phyloP scores from a whole-genome alignment of 2,888 invertebrate species.

The Imbricaverruca yamaguchii region DNA sequence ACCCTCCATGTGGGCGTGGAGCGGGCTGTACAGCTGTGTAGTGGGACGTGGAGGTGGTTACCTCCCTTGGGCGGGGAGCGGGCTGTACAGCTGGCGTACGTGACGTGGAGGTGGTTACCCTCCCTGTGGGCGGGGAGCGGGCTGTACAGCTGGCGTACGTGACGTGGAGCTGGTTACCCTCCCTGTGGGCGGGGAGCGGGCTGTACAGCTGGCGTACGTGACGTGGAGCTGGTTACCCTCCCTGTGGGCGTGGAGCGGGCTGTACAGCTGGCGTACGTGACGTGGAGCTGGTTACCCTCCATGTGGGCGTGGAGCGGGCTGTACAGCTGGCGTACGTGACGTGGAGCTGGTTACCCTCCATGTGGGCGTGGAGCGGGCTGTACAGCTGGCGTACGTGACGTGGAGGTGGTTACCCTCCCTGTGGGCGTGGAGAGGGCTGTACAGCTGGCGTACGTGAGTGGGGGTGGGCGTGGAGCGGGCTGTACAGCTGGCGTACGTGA shows the following conservation, averaged over 20 bases:
- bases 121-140: no score
- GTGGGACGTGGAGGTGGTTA: conserved; percentile 75
- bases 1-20: no score
- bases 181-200: conserved; percentile 54
- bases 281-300: conserved; percentile 89
- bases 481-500: no score
- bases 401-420: conserved; percentile 95
- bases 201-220: background rate
- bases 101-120: no score
- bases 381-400: conserved; percentile 77
- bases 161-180: conserved; percentile 84
- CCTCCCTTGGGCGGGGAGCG: conserved; percentile 68
- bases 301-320: conserved; percentile 47
- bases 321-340: no score
- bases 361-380: no score
- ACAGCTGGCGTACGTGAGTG: no score
- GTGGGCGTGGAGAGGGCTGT: conserved; percentile 31
- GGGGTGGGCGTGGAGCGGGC: conserved; percentile 30
- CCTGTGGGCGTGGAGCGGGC: no score
- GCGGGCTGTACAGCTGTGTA: no score
- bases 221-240: no score
- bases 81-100: background rate
- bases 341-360: no score
- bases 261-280: conserved; percentile 71
- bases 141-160: conserved; percentile 66